Conservation (phyloP, 2,113 vertebrate genomes). For the Oenanthe oenanthe region DNA sequence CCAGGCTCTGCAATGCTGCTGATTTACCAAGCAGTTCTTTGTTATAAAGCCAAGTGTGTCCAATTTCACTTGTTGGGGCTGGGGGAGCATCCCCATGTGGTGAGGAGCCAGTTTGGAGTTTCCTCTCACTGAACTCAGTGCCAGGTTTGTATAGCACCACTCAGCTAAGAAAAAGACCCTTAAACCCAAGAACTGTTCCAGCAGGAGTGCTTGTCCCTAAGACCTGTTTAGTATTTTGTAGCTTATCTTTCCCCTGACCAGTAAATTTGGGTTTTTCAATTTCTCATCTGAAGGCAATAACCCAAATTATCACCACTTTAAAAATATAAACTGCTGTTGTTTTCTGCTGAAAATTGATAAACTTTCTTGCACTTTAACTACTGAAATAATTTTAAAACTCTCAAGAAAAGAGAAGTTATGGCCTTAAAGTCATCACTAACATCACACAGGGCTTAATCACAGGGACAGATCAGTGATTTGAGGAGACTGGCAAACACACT, state of each 20-base stretch:
- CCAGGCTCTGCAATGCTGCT: neutral
- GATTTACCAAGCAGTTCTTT: neutral
- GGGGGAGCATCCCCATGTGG: neutral
- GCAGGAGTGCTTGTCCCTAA: neutral
- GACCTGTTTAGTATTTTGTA: neutral
- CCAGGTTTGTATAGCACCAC: neutral
- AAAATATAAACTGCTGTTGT: neutral
- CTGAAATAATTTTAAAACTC: neutral
- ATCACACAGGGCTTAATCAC: neutral
- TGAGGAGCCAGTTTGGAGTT: neutral
- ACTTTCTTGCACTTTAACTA: neutral
- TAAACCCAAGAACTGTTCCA: neutral
- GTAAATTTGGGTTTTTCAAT: neutral
- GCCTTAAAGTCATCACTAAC: neutral
- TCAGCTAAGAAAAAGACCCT: neutral
- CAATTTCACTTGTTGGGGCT: accelerated
- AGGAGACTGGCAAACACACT: neutral
- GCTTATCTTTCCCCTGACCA: neutral
- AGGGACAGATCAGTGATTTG: neutral
- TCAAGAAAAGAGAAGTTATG: neutral
- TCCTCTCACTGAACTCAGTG: neutral
- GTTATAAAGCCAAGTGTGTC: neutral
- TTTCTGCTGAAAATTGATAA: neutral
- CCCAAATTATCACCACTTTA: neutral
- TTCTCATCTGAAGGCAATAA: neutral